Evolutionary conservation across 2,888 invertebrate genomes (phyloP), one percentile per base, ranked within the genome.

Genomic region (Ferdinandea cuprea): DNA sequence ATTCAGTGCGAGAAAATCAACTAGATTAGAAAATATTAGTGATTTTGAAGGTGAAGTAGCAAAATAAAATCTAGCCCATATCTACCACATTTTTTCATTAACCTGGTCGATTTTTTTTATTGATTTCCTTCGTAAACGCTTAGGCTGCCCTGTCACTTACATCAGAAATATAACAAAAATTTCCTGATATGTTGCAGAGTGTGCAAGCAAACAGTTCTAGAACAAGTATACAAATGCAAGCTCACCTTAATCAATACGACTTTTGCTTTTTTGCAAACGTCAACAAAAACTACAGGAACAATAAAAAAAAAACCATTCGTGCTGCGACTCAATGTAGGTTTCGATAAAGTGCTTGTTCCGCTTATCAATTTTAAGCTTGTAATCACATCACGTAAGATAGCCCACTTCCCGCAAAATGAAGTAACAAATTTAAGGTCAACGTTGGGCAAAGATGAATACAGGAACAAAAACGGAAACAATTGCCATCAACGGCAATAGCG

Each of bases 401-500:
- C 48, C 6, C 7, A 35, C 9, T 13, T 21, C 25, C 13, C n/a
- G 6, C 32, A 46, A 40, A 44, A 65, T 66, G 74, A 56, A 58
- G 56, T 50, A 8, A 19, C 63, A 56, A 63, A 11, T 19, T 11
- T 25, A 28, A 30, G 0, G 9, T 13, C 40, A 13, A 1, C 3
- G 4, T 11, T 19, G 15, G 48, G 15, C 46, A 15, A 72, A 61
- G 5, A 77, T 77, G 83, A 77, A 28, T 50, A 63, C 80, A 6
- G 46, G 11, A 19, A 72, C 66, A 54, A 73, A 58, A 61, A 9
- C 61, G 11, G 78, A 83, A 13, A 25, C 66, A 1, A 52, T 73
- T 19, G 58, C 63, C 1, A 61, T 78, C 48, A 72, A 61, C 46
- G 58, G 58, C 17, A 56, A 19, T 17, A 54, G 30, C 13, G 63